These are phyloP conservation scores for Champsocephalus esox DNA, from an alignment of 2,797 vertebrate genomes.

Conservation along the genomic window DNA sequence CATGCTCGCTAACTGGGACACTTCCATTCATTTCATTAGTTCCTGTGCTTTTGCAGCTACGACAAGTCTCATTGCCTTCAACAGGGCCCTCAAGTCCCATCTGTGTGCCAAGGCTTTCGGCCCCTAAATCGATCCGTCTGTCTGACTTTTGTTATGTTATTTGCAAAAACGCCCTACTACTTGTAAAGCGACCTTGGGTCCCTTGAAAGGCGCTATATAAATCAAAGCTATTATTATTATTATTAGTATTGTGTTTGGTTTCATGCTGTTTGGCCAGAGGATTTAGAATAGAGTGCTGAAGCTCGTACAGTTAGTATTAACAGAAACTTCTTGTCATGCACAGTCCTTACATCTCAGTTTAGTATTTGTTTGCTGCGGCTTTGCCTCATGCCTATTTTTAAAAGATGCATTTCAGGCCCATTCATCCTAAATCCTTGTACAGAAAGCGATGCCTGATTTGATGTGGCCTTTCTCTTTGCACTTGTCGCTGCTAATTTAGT, in stretches of 20 bases:
- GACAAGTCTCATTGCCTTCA: conserved; percentile 17
- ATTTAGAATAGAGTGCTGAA: not conserved
- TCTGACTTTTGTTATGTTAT: too few relatives aligned
- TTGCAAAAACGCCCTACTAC: too few relatives aligned
- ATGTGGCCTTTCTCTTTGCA: not conserved
- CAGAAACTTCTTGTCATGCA: not conserved
- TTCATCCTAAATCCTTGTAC: not conserved
- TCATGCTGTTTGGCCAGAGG: conserved; percentile 32
- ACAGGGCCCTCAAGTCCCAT: too few relatives aligned
- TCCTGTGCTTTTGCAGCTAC: conserved; percentile 21
- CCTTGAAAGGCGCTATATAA: too few relatives aligned
- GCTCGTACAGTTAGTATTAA: not conserved
- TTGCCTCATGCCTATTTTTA: not conserved
- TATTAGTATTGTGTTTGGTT: conserved; percentile 10
- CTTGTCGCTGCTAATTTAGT: conserved; percentile 17
- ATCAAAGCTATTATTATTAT: too few relatives aligned
- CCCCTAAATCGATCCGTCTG: too few relatives aligned
- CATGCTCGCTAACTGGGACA: not conserved
- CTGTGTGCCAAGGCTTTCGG: too few relatives aligned
- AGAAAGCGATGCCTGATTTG: conserved; percentile 14
- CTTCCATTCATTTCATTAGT: conserved; percentile 27
- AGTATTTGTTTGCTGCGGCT: not conserved
- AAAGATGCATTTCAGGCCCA: not conserved
- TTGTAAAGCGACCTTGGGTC: too few relatives aligned
- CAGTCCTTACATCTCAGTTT: too few relatives aligned